Conservation (phyloP, 30 jellyfish, hydroid and myxozoan genomes). For the Catostylus mosaicus region DNA sequence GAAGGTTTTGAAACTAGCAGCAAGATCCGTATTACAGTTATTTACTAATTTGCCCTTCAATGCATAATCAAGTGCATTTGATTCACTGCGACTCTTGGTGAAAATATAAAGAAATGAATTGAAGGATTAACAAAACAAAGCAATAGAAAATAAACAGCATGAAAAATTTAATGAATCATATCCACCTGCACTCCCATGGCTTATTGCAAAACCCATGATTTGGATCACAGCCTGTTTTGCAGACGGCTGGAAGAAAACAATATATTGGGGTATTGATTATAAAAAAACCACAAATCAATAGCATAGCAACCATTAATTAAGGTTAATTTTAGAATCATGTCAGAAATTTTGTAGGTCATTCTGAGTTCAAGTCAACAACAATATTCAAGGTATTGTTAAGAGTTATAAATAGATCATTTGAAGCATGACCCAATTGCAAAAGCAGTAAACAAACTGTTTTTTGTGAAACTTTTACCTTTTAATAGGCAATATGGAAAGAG, state of each 20-base stretch:
- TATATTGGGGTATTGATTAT: neutral
- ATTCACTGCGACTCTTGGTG: slow-evolving; percentile 3
- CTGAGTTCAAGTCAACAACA: neutral
- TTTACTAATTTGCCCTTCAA: slow-evolving; percentile 12
- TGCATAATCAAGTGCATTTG: neutral
- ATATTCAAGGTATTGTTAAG: neutral
- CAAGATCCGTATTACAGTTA: neutral
- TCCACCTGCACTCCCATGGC: slow-evolving; percentile 95
- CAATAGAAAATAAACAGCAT: slow-evolving; percentile 43
- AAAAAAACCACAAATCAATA: slow-evolving; percentile 28
- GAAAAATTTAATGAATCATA: slow-evolving; percentile 12
- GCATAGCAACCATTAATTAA: slow-evolving; percentile 22
- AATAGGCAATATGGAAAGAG: too few species aligned
- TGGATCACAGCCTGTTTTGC: slow-evolving; percentile 93
- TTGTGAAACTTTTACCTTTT: too few species aligned
- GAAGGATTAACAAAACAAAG: slow-evolving; percentile 34
- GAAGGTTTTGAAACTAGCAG: neutral
- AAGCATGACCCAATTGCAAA: too few species aligned
- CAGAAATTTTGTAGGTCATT: neutral
- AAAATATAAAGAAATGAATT: slow-evolving; percentile 14
- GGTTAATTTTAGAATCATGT: slow-evolving; percentile 30
- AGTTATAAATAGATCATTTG: neutral
- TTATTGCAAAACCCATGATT: slow-evolving; percentile 81
- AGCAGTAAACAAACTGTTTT: too few species aligned
- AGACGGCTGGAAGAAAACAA: slow-evolving; percentile 76